Evolutionary conservation across 2,888 invertebrate species (phyloP), one percentile per base, ranked within the genome.

Genomic region (Nemoura dubitans): DNA sequence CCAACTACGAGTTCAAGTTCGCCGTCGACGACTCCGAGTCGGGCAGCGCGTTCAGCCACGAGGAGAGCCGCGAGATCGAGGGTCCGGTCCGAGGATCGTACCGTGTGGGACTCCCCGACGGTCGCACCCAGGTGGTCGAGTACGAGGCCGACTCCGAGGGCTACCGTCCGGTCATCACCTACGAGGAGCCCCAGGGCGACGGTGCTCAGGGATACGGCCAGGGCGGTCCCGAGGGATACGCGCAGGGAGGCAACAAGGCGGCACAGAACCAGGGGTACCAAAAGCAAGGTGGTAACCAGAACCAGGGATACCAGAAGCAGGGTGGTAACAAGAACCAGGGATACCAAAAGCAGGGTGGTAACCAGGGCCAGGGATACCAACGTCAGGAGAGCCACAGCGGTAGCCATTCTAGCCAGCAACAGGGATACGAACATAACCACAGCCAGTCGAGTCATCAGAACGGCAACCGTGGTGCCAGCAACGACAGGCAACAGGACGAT

Each of bases 1-100:
- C 90, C 28, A 91, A 91, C 87, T 92, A 92, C 89, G 89, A 91
- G 76, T 92, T 91, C 89, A 90, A 90, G 88, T 92, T 91, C 90
- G 26, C 89, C 88, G 86, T 87, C 87, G 88, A 28, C 28, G 28
- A 59, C 21, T 80, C 26, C 43, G 83, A 83, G 14, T 30, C 76
- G 77, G 43, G 43, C 76, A 80, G 83, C 28, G 85, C 82, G 14
- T 85, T 87, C 25, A 85, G 86, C 29, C 87, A 26, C 78, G 26
- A 26, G 10, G 78, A 6, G 21, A 25, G 26, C 76, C 42, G 30
- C 25, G 30, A 30, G 27, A 78, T 27, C 78, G 78, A 91, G 26
- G 26, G 78, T 7, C 28, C 28, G 16, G 26, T 78, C 25, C 78
- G 26, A 10, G 78, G 92, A 28, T 90, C 91, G 81, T 92, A 92